Percentiles rank a stretch among this genome's conserved stretches.
Conservation (phyloP, 2,113 vertebrate genomes). For the Oenanthe melanoleuca region DNA sequence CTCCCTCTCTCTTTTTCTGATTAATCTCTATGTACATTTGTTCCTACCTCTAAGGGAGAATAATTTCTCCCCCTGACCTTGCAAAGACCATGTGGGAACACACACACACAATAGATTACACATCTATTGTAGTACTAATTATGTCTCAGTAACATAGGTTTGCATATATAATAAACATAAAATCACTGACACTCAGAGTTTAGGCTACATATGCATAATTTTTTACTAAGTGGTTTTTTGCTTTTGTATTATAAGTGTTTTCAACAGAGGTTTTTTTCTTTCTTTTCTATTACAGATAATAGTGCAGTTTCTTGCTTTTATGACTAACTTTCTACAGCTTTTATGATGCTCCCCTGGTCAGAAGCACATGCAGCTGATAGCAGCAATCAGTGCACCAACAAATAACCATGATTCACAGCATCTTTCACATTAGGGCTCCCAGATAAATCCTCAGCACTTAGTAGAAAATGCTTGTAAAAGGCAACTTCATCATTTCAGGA, state of each 20-base stretch:
- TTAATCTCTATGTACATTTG: not conserved
- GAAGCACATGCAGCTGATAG: not conserved
- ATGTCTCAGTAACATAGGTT: not conserved
- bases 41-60: not conserved
- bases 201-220: not conserved
- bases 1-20: not conserved
- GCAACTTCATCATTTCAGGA: slow-evolving; percentile 43
- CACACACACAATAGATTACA: not conserved
- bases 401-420: not conserved
- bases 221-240: slow-evolving; percentile 13
- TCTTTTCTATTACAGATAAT: not conserved
- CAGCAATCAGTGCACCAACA: slow-evolving; percentile 18
- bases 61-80: not conserved
- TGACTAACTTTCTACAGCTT: slow-evolving; percentile 21
- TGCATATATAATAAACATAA: not conserved
- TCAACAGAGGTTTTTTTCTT: not conserved
- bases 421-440: slow-evolving; percentile 12
- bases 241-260: not conserved
- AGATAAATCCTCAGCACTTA: slow-evolving; percentile 57
- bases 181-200: not conserved
- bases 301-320: not conserved
- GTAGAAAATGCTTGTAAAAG: slow-evolving; percentile 58
- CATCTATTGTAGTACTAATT: not conserved
- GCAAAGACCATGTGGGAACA: not conserved
- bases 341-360: not conserved